Evolutionary conservation across 2,797 vertebrate species (phyloP).

Genomic region (Netta rufina): DNA sequence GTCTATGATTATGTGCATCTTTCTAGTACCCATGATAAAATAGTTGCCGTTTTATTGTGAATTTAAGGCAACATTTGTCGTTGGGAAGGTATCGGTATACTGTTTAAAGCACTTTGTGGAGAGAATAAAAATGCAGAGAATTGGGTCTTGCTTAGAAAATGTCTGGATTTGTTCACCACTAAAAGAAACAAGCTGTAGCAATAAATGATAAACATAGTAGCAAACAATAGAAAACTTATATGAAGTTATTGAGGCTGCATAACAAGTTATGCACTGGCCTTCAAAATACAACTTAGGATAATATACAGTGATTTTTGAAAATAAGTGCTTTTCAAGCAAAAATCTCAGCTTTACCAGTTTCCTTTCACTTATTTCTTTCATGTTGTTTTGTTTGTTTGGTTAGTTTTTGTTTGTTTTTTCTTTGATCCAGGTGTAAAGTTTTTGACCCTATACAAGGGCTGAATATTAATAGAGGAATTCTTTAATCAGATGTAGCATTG

Average conservation of each 20-base stretch:
- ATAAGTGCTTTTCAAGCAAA: not conserved
- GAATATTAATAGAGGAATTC: not conserved
- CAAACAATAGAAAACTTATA: not conserved
- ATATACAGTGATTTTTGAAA: not conserved
- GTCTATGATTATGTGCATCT: not conserved
- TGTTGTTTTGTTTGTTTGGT: rapidly evolving
- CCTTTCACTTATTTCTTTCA: not conserved
- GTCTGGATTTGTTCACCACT: not conserved
- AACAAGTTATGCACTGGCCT: not conserved
- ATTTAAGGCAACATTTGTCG: not conserved
- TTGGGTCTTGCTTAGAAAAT: not conserved
- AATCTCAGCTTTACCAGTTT: not conserved
- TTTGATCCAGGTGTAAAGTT: not conserved
- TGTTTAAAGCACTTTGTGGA: not conserved
- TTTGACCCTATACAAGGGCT: not conserved
- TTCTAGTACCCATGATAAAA: not conserved
- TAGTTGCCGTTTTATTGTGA: constrained; percentile 10
- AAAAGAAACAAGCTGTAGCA: not conserved
- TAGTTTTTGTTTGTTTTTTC: not conserved
- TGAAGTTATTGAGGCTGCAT: not conserved
- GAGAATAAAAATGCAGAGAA: not conserved
- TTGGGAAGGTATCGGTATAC: not conserved
- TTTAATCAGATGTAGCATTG: not conserved
- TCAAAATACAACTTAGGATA: not conserved
- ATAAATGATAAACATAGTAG: not conserved